Percentiles rank a stretch among this genome's conserved stretches.
phyloP scores from a whole-genome alignment of 2,113 vertebrate genomes.

The Indicator maculatus region DNA sequence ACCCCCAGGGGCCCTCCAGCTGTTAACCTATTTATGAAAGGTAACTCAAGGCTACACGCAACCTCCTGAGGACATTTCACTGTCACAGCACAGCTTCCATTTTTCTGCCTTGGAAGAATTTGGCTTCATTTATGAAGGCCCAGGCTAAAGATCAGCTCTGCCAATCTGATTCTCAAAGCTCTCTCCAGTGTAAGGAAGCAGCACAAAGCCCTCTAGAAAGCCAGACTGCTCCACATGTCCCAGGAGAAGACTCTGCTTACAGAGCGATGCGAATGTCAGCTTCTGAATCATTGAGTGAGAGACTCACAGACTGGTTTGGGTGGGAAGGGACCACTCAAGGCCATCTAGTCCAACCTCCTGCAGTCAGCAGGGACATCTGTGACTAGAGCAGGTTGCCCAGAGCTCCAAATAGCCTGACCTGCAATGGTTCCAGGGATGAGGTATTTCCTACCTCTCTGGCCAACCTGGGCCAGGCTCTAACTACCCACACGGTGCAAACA shows the following conservation, averaged over 20 bases:
- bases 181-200: not conserved
- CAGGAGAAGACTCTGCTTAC: not conserved
- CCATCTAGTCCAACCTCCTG: not conserved
- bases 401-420: not conserved
- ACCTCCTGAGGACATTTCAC: not conserved
- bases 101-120: not conserved
- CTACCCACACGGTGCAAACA: too few species aligned
- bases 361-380: not conserved
- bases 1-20: constrained; percentile 14
- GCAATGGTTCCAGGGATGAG: not conserved
- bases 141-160: not conserved
- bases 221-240: not conserved
- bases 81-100: not conserved
- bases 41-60: not conserved
- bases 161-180: not conserved
- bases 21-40: constrained; percentile 41
- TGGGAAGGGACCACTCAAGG: not conserved
- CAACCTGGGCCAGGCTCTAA: not conserved
- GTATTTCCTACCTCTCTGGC: not conserved
- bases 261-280: not conserved
- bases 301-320: not conserved
- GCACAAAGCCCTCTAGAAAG: not conserved
- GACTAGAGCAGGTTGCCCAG: not conserved
- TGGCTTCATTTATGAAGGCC: not conserved
- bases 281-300: not conserved